Percentiles rank a stretch among this genome's conserved stretches.
Conservation (phyloP, 2,888 invertebrate genomes). For the Dicyrtomina minuta region DNA sequence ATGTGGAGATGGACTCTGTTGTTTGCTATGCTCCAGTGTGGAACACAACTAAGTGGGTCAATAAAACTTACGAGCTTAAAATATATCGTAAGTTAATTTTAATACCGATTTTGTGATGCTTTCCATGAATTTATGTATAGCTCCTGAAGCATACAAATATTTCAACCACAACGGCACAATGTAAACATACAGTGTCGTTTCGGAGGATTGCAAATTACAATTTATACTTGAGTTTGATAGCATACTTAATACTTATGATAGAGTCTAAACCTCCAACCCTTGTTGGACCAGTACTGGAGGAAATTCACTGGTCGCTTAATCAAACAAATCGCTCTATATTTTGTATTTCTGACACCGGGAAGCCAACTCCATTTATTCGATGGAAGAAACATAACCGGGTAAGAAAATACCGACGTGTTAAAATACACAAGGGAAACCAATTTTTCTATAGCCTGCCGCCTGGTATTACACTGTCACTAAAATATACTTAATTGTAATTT, state of each 20-base stretch:
- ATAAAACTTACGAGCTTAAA: conserved; percentile 34
- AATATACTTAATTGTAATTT: no score
- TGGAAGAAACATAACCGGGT: conserved; percentile 52
- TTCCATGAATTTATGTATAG: no score
- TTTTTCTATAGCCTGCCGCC: no score
- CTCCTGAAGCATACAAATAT: neutral
- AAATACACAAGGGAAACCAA: no score
- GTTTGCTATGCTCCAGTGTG: conserved; percentile 50
- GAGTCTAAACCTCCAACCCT: conserved; percentile 43
- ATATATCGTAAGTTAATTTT: conserved; percentile 31
- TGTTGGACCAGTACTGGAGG: conserved; percentile 27
- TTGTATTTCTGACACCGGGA: conserved; percentile 38
- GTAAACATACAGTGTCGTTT: no score
- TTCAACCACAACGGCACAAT: neutral
- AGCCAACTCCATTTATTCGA: conserved; percentile 42
- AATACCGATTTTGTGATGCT: no score
- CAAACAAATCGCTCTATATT: conserved; percentile 36
- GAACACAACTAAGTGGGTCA: conserved; percentile 48
- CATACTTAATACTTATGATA: conserved; percentile 23
- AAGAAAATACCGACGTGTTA: neutral
- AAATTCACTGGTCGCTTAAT: conserved; percentile 41
- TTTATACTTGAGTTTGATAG: neutral
- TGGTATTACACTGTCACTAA: no score
- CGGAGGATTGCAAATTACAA: neutral
- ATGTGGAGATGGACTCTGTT: conserved; percentile 33